phyloP scores from a whole-genome alignment of 2,888 invertebrate genomes.

The Microctonus brassicae region DNA sequence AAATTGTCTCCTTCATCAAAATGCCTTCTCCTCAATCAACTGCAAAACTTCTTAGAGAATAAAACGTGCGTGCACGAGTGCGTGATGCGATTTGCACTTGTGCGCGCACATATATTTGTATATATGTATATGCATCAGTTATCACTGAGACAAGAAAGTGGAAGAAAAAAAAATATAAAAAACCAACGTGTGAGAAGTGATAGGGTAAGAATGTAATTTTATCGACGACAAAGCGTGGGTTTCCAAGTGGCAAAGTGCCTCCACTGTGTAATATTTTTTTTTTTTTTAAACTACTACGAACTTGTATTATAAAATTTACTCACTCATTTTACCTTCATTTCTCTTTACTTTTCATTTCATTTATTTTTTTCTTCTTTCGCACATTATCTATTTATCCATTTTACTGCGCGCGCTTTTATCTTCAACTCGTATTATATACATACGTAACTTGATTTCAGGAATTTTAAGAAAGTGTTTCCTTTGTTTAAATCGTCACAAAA shows the following conservation, averaged over 20 bases:
- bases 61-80: conserved; percentile 33
- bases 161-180: background rate
- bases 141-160: conserved; percentile 49
- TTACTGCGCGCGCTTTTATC: background rate
- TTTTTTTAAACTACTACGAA: background rate
- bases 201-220: conserved; percentile 63
- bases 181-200: conserved; percentile 41
- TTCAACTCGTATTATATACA: background rate
- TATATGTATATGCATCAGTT: conserved; percentile 56
- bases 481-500: background rate
- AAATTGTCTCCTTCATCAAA: conserved; percentile 20
- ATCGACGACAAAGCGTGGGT: conserved; percentile 60
- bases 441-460: background rate
- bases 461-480: background rate
- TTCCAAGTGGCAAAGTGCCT: conserved; percentile 51
- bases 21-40: conserved; percentile 38
- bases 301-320: background rate
- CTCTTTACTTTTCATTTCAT: background rate
- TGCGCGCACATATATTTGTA: conserved; percentile 30
- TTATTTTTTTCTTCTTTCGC: background rate
- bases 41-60: conserved; percentile 27
- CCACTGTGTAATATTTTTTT: conserved; percentile 14
- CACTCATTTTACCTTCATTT: background rate
- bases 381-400: background rate
- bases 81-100: conserved; percentile 39